A percentile compares a stretch with the other conserved stretches of the same genome.
phyloP scores from a whole-genome alignment of 2,113 vertebrate genomes.

The Rynchops niger region DNA sequence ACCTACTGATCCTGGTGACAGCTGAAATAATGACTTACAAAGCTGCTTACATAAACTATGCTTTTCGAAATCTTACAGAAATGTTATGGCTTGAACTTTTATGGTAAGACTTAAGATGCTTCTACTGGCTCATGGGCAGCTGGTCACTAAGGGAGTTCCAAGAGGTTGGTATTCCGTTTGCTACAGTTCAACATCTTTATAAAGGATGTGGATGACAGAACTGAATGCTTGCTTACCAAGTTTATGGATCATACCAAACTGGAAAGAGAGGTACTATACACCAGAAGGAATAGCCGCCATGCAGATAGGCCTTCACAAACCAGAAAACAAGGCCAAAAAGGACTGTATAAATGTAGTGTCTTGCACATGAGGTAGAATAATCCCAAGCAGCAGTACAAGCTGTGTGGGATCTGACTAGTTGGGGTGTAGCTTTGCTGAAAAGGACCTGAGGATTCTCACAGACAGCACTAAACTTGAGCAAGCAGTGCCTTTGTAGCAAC shows the following conservation, averaged over 20 bases:
- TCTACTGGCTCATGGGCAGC: neutral
- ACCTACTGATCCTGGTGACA: neutral
- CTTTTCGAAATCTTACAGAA: neutral
- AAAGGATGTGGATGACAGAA: neutral
- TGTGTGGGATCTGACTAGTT: neutral
- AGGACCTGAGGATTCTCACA: neutral
- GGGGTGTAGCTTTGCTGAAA: neutral
- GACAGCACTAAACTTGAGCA: neutral
- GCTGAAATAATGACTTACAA: neutral
- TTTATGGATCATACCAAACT: neutral
- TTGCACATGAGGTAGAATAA: neutral
- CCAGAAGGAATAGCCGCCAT: neutral
- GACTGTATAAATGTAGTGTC: neutral
- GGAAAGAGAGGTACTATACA: neutral
- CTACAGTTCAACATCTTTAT: neutral
- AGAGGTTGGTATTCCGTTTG: neutral
- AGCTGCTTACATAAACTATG: neutral
- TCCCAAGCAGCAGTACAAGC: neutral
- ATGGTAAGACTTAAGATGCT: neutral
- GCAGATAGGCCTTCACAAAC: neutral
- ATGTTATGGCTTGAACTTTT: neutral
- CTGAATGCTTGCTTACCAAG: neutral
- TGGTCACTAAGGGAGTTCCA: neutral
- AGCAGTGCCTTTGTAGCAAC: neutral
- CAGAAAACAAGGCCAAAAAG: neutral